Evolutionary conservation across 2,888 invertebrate species (phyloP).

Genomic region (Xestobium rufovillosum): DNA sequence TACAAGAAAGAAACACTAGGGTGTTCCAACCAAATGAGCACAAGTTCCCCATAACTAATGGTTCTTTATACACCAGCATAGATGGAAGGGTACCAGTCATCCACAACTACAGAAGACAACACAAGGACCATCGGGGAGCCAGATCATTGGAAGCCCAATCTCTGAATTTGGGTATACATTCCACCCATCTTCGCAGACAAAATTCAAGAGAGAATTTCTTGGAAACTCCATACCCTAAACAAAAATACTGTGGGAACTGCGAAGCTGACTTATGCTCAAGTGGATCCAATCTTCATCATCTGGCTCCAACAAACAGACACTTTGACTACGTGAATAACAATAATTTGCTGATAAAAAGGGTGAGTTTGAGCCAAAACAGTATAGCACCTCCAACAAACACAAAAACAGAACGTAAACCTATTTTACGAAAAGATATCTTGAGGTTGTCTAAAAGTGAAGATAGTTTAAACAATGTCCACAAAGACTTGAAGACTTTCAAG

Average conservation of each 20-base stretch:
- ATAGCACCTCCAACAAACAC: slow-evolving; percentile 25
- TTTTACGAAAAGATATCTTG: slow-evolving; percentile 24
- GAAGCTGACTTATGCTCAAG: slow-evolving; percentile 31
- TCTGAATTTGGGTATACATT: slow-evolving; percentile 35
- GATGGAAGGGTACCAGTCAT: slow-evolving; percentile 48
- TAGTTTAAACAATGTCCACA: slow-evolving; percentile 33
- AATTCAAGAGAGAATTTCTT: slow-evolving; percentile 14
- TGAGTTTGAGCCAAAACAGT: slow-evolving; percentile 31
- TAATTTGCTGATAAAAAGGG: slow-evolving; percentile 19
- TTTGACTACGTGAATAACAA: slow-evolving; percentile 1
- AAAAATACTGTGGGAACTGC: slow-evolving; percentile 28
- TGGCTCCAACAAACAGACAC: slow-evolving; percentile 24
- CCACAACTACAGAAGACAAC: slow-evolving; percentile 44
- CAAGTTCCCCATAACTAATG: slow-evolving; percentile 53
- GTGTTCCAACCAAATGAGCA: slow-evolving; percentile 44
- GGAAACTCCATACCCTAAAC: slow-evolving; percentile 19
- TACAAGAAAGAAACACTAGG: slow-evolving; percentile 36
- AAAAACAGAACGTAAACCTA: slow-evolving; percentile 15
- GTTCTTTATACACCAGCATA: slow-evolving; percentile 48
- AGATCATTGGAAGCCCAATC: slow-evolving; percentile 21
- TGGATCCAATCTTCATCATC: slow-evolving; percentile 33
- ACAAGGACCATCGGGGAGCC: neutral
- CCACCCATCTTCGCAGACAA: slow-evolving; percentile 31
- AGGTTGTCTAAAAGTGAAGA: slow-evolving; percentile 40
- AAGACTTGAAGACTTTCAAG: slow-evolving; percentile 24